phyloP scores from a whole-genome alignment of 2,888 invertebrate species.

The Camptogramma bilineatum region DNA sequence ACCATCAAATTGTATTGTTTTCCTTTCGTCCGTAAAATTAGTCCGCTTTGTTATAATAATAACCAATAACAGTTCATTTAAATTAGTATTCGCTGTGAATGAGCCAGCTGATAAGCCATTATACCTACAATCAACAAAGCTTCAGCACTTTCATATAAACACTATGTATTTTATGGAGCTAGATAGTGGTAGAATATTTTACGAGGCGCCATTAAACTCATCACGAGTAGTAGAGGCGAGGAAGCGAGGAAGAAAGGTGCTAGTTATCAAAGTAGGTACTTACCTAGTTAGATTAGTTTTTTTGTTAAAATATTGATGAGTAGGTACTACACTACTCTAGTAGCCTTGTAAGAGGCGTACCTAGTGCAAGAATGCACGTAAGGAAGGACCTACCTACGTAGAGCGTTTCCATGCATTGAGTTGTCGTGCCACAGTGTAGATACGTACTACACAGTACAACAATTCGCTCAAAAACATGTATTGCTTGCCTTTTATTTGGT shows the following conservation, averaged over 20 bases:
- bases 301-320: no score
- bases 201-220: no score
- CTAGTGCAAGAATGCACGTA: background rate
- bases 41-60: constrained; percentile 12
- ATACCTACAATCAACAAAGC: background rate
- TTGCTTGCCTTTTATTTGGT: background rate
- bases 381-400: background rate
- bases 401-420: background rate
- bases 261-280: no score
- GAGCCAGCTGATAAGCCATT: background rate
- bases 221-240: no score
- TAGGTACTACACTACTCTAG: no score
- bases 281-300: no score
- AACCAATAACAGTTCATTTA: constrained; percentile 3
- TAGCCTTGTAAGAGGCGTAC: background rate
- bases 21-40: constrained; percentile 23
- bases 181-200: no score
- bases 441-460: background rate
- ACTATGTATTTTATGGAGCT: background rate
- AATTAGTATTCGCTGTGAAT: constrained; percentile 4
- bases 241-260: no score
- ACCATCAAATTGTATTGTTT: constrained; percentile 18
- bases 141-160: no score
- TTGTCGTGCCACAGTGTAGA: constrained; percentile 1
- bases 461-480: background rate